Conservation (phyloP, 2,113 vertebrate species). For the Phalacrocorax carbo region DNA sequence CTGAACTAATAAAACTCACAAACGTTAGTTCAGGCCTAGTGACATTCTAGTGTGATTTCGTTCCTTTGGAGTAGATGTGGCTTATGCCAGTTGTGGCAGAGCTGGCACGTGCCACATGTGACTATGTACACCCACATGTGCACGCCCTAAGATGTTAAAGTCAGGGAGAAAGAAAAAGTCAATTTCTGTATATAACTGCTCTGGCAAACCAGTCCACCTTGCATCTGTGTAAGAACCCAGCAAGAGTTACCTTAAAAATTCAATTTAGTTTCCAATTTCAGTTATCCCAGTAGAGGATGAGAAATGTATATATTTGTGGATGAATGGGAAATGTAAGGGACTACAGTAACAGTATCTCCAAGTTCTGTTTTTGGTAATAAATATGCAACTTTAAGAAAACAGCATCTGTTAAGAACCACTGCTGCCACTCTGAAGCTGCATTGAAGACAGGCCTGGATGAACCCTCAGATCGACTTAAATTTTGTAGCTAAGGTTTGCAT, state of each 20-base stretch:
- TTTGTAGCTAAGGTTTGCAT: neutral
- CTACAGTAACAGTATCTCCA: neutral
- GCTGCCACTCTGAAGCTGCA: neutral
- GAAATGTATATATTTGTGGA: neutral
- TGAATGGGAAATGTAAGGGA: neutral
- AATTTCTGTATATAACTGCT: neutral
- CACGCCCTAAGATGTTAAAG: rapidly evolving
- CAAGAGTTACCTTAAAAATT: neutral
- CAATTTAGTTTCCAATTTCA: neutral
- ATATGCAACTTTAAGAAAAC: neutral
- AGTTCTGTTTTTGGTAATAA: neutral
- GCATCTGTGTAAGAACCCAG: neutral
- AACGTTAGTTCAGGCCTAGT: neutral
- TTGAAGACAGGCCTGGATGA: neutral
- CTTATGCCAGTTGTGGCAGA: neutral
- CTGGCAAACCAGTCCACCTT: neutral
- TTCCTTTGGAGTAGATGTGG: neutral
- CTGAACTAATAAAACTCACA: neutral
- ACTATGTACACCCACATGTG: neutral
- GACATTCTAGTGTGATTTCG: neutral
- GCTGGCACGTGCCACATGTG: neutral
- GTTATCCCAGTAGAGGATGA: neutral
- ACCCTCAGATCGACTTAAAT: neutral
- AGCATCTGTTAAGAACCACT: neutral
- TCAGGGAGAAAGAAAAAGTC: rapidly evolving